A percentile compares a stretch with the other conserved stretches of the same genome.
phyloP scores from a whole-genome alignment of 2,797 vertebrate genomes.

The Chaenodraco wilsoni region DNA sequence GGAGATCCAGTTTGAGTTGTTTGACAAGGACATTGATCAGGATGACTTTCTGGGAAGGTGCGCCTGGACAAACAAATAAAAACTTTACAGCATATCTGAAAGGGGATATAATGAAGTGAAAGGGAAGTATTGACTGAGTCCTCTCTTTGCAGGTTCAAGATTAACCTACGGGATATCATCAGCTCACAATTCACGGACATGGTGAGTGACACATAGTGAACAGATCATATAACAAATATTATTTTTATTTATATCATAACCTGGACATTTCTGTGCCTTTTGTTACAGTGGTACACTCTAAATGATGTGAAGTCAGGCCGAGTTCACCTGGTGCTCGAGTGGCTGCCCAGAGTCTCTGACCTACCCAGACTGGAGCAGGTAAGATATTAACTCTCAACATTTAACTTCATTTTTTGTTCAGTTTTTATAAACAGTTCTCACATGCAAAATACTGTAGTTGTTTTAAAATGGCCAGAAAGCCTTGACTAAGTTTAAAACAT shows the following conservation, averaged over 20 bases:
- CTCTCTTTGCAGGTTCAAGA: conserved; percentile 86
- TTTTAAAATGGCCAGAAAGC: background rate
- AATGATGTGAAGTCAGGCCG: conserved; percentile 92
- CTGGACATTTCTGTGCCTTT: background rate
- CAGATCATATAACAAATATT: background rate
- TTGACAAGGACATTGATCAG: conserved; percentile 94
- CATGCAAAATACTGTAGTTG: background rate
- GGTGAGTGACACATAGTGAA: conserved; percentile 72
- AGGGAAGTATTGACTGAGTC: conserved; percentile 11
- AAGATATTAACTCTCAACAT: background rate
- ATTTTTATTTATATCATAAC: background rate
- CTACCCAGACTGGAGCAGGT: conserved; percentile 88
- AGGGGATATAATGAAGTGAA: background rate
- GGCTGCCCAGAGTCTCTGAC: conserved; percentile 83
- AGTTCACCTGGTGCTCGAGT: conserved; percentile 90
- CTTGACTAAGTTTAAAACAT: background rate
- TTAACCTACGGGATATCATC: conserved; percentile 86
- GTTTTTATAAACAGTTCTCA: background rate
- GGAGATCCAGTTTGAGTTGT: conserved; percentile 91
- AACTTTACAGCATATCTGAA: background rate
- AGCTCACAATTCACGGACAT: conserved; percentile 85
- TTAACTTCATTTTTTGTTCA: background rate
- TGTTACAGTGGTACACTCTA: conserved; percentile 89
- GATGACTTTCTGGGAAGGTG: conserved; percentile 95
- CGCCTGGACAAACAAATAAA: conserved; percentile 1